A percentile compares a stretch with the other conserved stretches of the same genome.
These are phyloP conservation scores for Cydia fagiglandana DNA, from an alignment of 1,140 invertebrate species.

Conservation along the genomic window DNA sequence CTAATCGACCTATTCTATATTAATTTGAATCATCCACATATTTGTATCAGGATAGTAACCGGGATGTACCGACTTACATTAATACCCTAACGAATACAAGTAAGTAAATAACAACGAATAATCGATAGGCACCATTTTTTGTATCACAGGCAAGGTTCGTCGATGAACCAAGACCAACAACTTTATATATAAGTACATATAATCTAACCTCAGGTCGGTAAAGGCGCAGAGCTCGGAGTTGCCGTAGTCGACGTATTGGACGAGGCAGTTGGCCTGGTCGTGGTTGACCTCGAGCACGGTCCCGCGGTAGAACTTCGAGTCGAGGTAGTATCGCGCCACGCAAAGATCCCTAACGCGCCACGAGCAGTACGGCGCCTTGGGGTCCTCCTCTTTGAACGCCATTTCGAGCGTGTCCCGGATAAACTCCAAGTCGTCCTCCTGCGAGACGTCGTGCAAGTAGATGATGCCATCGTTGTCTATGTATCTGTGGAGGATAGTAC, in stretches of 20 bases:
- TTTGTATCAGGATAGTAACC: too few relatives aligned
- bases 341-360: slow-evolving; percentile 65
- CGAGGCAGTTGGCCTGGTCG: slow-evolving; percentile 48
- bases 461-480: slow-evolving; percentile 74
- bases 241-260: slow-evolving; percentile 81
- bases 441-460: slow-evolving; percentile 69
- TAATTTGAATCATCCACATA: too few relatives aligned
- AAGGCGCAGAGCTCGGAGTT: slow-evolving; percentile 72
- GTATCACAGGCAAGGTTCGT: too few relatives aligned
- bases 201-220: slow-evolving; percentile 53
- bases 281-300: slow-evolving; percentile 55
- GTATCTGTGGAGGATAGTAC: slow-evolving; percentile 60
- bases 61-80: too few relatives aligned
- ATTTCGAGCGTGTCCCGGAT: slow-evolving; percentile 64
- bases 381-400: slow-evolving; percentile 59
- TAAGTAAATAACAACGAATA: too few relatives aligned
- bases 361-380: slow-evolving; percentile 73
- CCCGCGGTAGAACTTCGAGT: slow-evolving; percentile 81
- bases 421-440: slow-evolving; percentile 48
- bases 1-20: too few relatives aligned
- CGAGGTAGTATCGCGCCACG: slow-evolving; percentile 78
- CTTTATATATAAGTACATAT: neutral
- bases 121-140: too few relatives aligned
- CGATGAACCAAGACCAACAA: too few relatives aligned
- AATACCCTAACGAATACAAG: too few relatives aligned